These are phyloP conservation scores for Catharus minimus DNA, from an alignment of 2,113 vertebrate genomes.

Conservation along the genomic window DNA sequence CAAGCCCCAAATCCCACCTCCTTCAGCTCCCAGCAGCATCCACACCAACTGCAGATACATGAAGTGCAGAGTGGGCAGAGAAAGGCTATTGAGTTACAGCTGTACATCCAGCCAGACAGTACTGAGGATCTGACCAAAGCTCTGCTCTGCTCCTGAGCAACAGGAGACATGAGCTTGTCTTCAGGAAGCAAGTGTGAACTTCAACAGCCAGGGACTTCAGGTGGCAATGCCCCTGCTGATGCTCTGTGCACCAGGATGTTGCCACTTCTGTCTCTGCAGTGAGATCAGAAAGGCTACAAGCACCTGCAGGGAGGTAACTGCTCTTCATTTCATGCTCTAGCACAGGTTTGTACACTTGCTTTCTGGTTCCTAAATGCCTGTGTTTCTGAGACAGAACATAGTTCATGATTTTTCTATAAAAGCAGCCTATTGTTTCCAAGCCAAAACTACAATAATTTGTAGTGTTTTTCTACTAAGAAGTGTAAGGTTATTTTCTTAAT, in stretches of 20 bases:
- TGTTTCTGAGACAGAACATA: neutral
- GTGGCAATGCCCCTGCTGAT: neutral
- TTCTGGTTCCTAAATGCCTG: neutral
- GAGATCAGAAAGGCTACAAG: neutral
- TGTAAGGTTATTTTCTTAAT: neutral
- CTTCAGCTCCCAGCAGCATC: neutral
- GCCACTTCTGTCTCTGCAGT: neutral
- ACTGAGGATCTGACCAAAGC: neutral
- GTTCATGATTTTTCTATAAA: neutral
- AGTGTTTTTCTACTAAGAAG: neutral
- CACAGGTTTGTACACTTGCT: neutral
- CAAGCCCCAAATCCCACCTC: neutral
- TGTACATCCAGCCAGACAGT: neutral
- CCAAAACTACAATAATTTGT: neutral
- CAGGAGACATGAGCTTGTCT: fast-evolving
- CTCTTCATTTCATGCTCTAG: neutral
- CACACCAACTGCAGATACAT: neutral
- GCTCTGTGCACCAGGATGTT: neutral
- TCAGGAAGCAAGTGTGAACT: neutral
- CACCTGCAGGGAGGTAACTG: neutral
- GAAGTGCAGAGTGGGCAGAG: neutral
- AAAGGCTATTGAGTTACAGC: neutral
- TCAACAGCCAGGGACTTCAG: neutral
- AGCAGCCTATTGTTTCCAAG: neutral
- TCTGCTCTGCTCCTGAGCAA: neutral